Evolutionary conservation across 2,113 vertebrate species (phyloP).

Genomic region (Forbesichthys papilliferus): DNA sequence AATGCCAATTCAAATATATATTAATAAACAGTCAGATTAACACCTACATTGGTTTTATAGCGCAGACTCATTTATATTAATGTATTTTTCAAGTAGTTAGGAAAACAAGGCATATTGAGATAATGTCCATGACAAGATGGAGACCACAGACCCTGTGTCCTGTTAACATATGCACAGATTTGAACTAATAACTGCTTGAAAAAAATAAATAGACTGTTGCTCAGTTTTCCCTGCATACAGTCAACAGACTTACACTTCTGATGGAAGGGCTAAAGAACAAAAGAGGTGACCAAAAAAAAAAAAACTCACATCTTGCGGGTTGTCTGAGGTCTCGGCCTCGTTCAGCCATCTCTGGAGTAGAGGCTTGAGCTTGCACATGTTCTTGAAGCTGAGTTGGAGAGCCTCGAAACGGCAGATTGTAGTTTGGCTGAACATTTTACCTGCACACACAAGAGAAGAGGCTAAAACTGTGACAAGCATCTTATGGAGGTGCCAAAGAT

Average conservation of each 20-base stretch:
- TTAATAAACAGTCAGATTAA: too few species aligned
- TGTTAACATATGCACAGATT: too few species aligned
- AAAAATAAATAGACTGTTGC: neutral
- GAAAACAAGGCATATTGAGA: too few species aligned
- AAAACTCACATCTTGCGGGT: conserved; percentile 76
- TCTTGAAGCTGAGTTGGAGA: conserved; percentile 82
- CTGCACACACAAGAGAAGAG: conserved; percentile 36
- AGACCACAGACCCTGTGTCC: too few species aligned
- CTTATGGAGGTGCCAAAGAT: neutral
- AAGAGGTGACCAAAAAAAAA: conserved; percentile 29
- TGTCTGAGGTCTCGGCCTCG: conserved; percentile 77
- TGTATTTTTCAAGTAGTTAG: too few species aligned
- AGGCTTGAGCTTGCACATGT: conserved; percentile 85
- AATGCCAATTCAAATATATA: too few species aligned
- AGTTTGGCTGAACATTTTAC: conserved; percentile 85
- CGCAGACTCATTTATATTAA: too few species aligned
- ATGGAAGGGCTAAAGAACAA: neutral
- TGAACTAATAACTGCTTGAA: too few species aligned
- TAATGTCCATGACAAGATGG: too few species aligned
- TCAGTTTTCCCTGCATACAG: neutral
- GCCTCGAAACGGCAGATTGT: conserved; percentile 85
- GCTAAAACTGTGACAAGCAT: neutral
- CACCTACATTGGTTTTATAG: too few species aligned
- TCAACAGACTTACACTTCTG: neutral
- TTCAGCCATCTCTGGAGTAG: conserved; percentile 82